Evolutionary conservation across 2,113 vertebrate genomes (phyloP), one percentile per base, ranked within the genome.

Genomic region (Corythoichthys haematopterus): DNA sequence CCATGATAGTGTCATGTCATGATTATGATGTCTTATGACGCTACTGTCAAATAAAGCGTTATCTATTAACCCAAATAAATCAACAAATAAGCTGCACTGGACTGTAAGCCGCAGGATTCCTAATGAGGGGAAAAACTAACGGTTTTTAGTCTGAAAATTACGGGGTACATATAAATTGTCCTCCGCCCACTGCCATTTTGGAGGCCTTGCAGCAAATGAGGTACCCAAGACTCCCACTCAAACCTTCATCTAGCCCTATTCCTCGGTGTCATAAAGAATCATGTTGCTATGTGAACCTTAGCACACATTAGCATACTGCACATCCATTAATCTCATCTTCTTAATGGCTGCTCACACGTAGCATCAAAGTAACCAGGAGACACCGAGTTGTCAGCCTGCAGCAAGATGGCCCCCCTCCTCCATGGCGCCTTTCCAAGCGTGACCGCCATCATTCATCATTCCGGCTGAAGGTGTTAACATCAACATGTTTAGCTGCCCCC

Each of bases 371-470:
- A 60, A 57, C 66, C 36, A 53, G 68, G 66, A 71, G 70, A 66
- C 70, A 66, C 45, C 59, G 55, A 69, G 71, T 65, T 69, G 72
- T 84, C 75, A 56, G 78, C 65, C 73, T 61, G 53, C 70, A 75
- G 78, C 69, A 5, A 64, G 66, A 79, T 63, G 7, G 64, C 71
- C 57, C 64, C 76, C 78, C 63, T 56, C 68, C 69, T 72, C 68
- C 11, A 2, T 74, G 57, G 48, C 61, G 56, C 68, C 72, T 77
- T 74, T 84, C 74, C 74, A 57, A 82, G 76, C 68, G 50, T 14
- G 46, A 83, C 68, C 65, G 16, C 65, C 76, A 66, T 84, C 85
- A 84, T 88, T 85, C 77, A 85, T 89, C 87, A 84, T 80, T 80
- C 76, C 73, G 60, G 51, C 68, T 15, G 65, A 80, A 53, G 66